A percentile compares a stretch with the other conserved stretches of the same genome.
These are phyloP conservation scores for Netelia melanura DNA, from an alignment of 2,888 invertebrate genomes.

Conservation along the genomic window DNA sequence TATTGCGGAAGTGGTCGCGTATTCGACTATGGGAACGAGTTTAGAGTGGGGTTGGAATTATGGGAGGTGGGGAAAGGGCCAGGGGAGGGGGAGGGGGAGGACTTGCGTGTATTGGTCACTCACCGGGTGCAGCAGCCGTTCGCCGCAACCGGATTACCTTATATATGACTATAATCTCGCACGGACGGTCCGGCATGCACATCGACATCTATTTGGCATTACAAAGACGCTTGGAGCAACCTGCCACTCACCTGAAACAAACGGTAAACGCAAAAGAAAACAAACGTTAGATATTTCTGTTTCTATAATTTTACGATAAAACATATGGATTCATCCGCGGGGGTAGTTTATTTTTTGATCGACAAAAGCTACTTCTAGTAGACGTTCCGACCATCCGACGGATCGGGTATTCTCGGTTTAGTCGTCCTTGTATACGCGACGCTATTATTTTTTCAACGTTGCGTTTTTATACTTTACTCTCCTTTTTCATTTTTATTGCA, in stretches of 20 bases:
- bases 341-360: not conserved
- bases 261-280: constrained; percentile 47
- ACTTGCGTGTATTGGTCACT: constrained; percentile 80
- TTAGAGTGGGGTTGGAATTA: constrained; percentile 71
- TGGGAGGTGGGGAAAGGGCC: constrained; percentile 60
- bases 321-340: too few species aligned
- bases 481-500: not conserved
- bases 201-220: constrained; percentile 85
- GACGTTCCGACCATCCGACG: constrained; percentile 10
- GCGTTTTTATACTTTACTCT: not conserved
- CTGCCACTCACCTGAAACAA: constrained; percentile 85
- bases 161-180: constrained; percentile 81
- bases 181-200: constrained; percentile 78
- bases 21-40: constrained; percentile 70
- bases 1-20: constrained; percentile 67
- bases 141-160: constrained; percentile 82
- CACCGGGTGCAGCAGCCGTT: constrained; percentile 84
- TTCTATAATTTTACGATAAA: too few species aligned
- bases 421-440: constrained; percentile 3
- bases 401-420: constrained; percentile 1
- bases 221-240: constrained; percentile 84
- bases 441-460: not conserved
- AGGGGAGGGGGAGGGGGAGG: constrained; percentile 72
- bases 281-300: not conserved
- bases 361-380: not conserved